A percentile compares a stretch with the other conserved stretches of the same genome.
These are phyloP conservation scores for Hemaris fuciformis DNA, from an alignment of 2,888 invertebrate genomes.

Conservation along the genomic window DNA sequence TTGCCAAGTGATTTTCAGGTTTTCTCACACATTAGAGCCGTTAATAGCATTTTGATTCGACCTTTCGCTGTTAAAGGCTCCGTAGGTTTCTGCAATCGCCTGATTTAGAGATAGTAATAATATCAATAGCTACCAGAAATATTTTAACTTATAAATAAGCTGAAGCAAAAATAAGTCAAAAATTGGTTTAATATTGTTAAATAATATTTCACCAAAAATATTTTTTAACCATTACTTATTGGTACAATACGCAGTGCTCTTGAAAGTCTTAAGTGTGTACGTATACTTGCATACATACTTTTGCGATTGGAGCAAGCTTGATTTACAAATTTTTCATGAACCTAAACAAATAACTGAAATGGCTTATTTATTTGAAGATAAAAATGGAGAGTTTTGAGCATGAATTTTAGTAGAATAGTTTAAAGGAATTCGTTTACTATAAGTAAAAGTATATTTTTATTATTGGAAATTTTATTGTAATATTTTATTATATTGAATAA, in stretches of 20 bases:
- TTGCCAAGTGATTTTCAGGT: neutral
- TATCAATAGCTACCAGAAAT: neutral
- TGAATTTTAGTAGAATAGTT: neutral
- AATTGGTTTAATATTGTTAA: neutral
- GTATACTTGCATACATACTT: neutral
- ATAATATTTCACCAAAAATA: neutral
- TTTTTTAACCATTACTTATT: neutral
- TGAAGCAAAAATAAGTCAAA: neutral
- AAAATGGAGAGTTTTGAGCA: neutral
- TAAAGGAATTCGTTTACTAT: neutral
- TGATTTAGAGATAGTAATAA: neutral
- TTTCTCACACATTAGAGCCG: neutral
- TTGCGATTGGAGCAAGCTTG: neutral
- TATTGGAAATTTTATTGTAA: too few species aligned
- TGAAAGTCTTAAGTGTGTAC: neutral
- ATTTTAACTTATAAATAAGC: neutral
- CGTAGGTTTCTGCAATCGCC: neutral
- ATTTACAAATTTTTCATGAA: neutral
- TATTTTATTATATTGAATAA: too few species aligned
- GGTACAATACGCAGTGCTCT: neutral
- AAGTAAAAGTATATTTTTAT: too few species aligned
- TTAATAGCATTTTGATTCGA: neutral
- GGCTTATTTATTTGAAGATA: neutral
- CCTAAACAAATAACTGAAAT: neutral
- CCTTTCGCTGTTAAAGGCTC: neutral